Evolutionary conservation across 2,888 invertebrate species (phyloP), one percentile per base, ranked within the genome.

Genomic region (Drosophila macrospina): DNA sequence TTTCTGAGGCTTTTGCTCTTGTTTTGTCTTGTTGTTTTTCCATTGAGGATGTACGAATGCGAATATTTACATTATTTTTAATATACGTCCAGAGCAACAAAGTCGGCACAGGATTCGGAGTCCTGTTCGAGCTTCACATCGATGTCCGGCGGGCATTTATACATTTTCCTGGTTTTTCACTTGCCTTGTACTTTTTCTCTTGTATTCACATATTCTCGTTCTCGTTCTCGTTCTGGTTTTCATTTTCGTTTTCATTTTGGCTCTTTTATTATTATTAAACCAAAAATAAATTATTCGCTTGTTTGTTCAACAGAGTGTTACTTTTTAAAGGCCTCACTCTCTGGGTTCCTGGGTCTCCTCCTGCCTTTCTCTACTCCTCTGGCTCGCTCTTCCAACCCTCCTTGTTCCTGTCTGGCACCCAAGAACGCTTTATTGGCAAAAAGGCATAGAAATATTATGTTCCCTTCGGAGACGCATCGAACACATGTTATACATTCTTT

Each of bases 291-390:
- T 81, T 72, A 68, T 74, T 69, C 69, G 76, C 69, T 69, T 81
- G 79, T 81, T 80, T 80, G 76, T 44, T 74, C 71, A 78, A 72
- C 81, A 69, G 78, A 76, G 80, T 78, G 75, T 81, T 80, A 78
- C 75, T 76, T 69, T 80, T 78, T 69, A 74, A 78, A 75, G 75
- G 78, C 65, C 68, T 61, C 16, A 13, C 11, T 15, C 26, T 11
- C 4, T 24, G 4, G 13, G 13, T 26, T n/a, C n/a, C 26, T 13
- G n/a, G n/a, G n/a, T 37, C 10, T 26, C 7, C 15, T 20, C 4
- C 28, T 28, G 6, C 4, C 20, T 36, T 44, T 24, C 13, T 5
- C 16, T 24, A 7, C 24, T 30, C n/a, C 16, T 20, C 8, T 13
- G 26, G 13, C n/a, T 7, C n/a, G 7, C 10, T 4, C n/a, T 39